Evolutionary conservation across 2,797 vertebrate species (phyloP), one percentile per base, ranked within the genome.

Genomic region (Cynopterus sphinx): DNA sequence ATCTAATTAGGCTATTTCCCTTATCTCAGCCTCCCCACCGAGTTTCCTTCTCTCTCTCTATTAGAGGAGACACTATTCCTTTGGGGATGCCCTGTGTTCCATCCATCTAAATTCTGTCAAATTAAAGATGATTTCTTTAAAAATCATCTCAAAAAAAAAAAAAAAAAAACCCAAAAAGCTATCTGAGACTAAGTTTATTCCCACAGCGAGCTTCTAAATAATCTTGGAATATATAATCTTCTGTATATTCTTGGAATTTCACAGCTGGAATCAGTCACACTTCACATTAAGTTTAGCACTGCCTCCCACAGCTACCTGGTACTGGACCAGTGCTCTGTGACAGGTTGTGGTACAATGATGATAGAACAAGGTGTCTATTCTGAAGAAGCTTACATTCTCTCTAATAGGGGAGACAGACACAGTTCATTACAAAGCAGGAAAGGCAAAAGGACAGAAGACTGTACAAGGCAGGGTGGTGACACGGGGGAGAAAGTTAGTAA

Each of bases 91-190:
- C 16, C 77, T 88, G 21, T 82, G 39, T 16, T 77, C 31, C 39
- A 41, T 67, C 28, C 9, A 55, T 78, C 21, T 53, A 93, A 49
- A 68, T 91, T 77, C 19, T 68, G 21, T n/a, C 31, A 33, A 77
- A 68, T 84, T 59, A 70, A 85, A 71, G 41, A 57, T 51, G 24
- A 77, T 91, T 92, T 90, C 12, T 84, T 92, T 88, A 57, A 92
- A 96, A 88, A 55, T 74, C 55, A 71, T 53, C 3, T 65, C 19
- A 19, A 51, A 87, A 90, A 81, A 26, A 67, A 21, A 33, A 33
- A 33, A 33, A 33, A 33, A 33, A 33, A 33, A 33, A 33, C 33
- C 33, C 33, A 33, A 33, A 33, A 33, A 33, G 33, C 33, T 11
- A 24, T 79, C 26, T 91, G 61, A 94, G 70, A 59, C n/a, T 87